Percentiles rank a stretch among this genome's conserved stretches.
Evolutionary conservation across 2,888 invertebrate species (phyloP).

Genomic region (Lithophane ornitopus): DNA sequence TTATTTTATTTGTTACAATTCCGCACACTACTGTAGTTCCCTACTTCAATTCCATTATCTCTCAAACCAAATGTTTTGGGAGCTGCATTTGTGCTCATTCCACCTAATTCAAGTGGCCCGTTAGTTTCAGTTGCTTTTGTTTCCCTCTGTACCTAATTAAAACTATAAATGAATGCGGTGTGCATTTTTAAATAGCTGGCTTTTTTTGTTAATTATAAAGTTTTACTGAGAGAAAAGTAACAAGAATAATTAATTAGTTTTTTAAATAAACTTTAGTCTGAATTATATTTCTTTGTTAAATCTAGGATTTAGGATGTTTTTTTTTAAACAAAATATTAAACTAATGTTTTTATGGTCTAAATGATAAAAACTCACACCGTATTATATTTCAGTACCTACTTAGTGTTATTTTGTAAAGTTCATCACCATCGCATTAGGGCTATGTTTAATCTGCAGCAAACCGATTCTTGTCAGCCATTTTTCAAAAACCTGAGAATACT

Average conservation of each 20-base stretch:
- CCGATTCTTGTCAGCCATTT: too few species aligned
- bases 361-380: too few species aligned
- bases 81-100: conserved; percentile 23
- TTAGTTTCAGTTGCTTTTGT: conserved; percentile 26
- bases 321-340: too few species aligned
- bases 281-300: too few species aligned
- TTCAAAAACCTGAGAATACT: too few species aligned
- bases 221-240: neutral
- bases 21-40: neutral
- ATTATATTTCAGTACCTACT: too few species aligned
- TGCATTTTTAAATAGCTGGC: neutral
- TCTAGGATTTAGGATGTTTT: too few species aligned
- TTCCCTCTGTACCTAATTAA: conserved; percentile 19
- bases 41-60: conserved; percentile 20
- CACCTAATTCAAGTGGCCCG: conserved; percentile 23
- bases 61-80: conserved; percentile 27
- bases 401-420: too few species aligned
- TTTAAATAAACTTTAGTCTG: too few species aligned
- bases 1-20: neutral
- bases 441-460: too few species aligned
- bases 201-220: neutral
- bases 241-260: neutral
- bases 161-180: conserved; percentile 17
- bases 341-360: too few species aligned
- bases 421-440: too few species aligned